Evolutionary conservation across 1,140 invertebrate genomes (phyloP).

Genomic region (Plectrocnemia conspersa): DNA sequence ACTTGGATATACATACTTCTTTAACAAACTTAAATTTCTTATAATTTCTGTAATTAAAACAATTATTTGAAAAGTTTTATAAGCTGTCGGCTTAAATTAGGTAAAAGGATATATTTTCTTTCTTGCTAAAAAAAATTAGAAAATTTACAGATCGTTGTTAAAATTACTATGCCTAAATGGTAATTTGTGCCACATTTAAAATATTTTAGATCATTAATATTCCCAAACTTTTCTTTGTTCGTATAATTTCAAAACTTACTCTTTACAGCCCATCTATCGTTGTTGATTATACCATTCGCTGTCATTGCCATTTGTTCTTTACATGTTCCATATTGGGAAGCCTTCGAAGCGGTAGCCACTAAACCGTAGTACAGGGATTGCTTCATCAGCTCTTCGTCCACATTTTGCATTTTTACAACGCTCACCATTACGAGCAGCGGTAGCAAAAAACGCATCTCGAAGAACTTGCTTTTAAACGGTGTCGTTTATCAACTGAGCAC

Average conservation of each 20-base stretch:
- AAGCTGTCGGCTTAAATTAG: too few relatives aligned
- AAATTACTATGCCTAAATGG: background rate
- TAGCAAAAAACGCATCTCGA: too few relatives aligned
- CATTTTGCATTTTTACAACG: too few relatives aligned
- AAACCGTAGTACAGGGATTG: conserved; percentile 24
- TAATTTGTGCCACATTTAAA: background rate
- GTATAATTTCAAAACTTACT: conserved; percentile 5
- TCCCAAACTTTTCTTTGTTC: background rate
- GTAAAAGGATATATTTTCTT: too few relatives aligned
- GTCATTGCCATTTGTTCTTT: conserved; percentile 3
- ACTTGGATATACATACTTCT: too few relatives aligned
- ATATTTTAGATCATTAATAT: background rate
- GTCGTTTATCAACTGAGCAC: too few relatives aligned
- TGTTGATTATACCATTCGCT: background rate
- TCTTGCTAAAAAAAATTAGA: too few relatives aligned
- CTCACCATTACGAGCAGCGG: too few relatives aligned
- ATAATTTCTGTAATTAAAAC: too few relatives aligned
- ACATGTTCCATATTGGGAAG: background rate
- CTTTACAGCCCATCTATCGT: conserved; percentile 25
- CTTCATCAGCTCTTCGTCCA: background rate
- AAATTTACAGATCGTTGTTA: background rate
- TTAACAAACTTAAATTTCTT: too few relatives aligned
- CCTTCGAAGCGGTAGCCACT: background rate
- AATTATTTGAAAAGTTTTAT: too few relatives aligned
- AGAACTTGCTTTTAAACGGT: too few relatives aligned